Base-by-base conservation (phyloP, 23 tunicate species). In the Phallusia fumigata region DNA sequence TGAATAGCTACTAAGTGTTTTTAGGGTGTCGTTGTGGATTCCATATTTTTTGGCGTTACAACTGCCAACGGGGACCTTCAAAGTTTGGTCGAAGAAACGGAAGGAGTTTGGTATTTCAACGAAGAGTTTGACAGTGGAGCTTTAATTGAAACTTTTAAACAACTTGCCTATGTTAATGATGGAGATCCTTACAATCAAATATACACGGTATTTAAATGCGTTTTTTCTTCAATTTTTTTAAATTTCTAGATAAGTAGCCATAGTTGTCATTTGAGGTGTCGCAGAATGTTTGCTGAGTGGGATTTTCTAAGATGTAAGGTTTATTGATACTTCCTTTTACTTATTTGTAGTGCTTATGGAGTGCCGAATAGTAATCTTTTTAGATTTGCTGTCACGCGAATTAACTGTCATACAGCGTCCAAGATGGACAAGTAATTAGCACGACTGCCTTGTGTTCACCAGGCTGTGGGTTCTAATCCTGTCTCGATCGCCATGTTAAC, bases 41-140 rank as follows among this genome's bases (percentile, higher is more conserved):
- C 86, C 11, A 47, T 83, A 31, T 83, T 74, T 50, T 83, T 83
- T 75, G 86, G 86, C 40, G 45, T 74, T 33, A 32, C 77, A 1
- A 19, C 35, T 2, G 35, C n/a, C 6, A 83, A 75, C 30, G 33
- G 10, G 11, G 86, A 83, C 18, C 80, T 83, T 31, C 80, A 74
- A 51, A 30, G 74, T 31, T 22, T 83, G 24, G 19, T 33, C 28
- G 65, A 74, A 31, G 72, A 74, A 15, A 64, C 86, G 40, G n/a
- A 77, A 26, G 86, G 86, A 32, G 5, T 11, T 74, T 74, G 77
- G 77, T 74, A 21, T 31, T 32, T 74, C 8, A 74, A 74, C 30
- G 77, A 33, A 21, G 77, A 8, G 19, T 3, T 30, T 2, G 77
- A 74, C 35, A 74, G 36, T 30, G 45, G 32, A n/a, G 47, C 36